Percentiles rank a stretch among this genome's conserved stretches.
Evolutionary conservation across 2,888 invertebrate genomes (phyloP).

Genomic region (Ethmia dodecea): DNA sequence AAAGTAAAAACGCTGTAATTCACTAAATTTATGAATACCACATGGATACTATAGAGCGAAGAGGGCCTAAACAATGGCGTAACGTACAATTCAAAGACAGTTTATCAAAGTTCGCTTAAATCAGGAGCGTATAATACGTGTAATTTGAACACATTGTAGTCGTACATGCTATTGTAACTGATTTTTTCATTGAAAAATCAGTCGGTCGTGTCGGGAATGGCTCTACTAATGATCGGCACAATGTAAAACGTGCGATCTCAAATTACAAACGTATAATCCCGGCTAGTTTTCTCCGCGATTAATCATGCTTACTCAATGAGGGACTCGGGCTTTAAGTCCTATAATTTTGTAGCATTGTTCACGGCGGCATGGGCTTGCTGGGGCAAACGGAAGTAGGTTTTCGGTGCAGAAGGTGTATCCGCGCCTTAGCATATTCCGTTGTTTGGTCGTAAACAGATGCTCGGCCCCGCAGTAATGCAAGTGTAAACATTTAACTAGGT

Average conservation of each 20-base stretch:
- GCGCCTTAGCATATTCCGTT: conserved; percentile 33
- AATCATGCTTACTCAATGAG: conserved; percentile 68
- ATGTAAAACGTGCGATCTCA: conserved; percentile 55
- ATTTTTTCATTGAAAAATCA: conserved; percentile 38
- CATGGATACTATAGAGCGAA: no score
- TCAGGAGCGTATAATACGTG: conserved; percentile 41
- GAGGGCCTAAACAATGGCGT: conserved; percentile 36
- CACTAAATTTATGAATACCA: no score
- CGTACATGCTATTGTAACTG: conserved; percentile 36
- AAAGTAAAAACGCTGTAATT: no score
- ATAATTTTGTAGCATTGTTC: conserved; percentile 67
- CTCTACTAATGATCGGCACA: conserved; percentile 46
- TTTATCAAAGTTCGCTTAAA: conserved; percentile 37
- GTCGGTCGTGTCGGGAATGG: conserved; percentile 47
- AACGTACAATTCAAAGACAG: conserved; percentile 38
- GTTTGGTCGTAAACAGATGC: no score
- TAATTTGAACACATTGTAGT: conserved; percentile 45
- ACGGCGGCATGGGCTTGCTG: conserved; percentile 41
- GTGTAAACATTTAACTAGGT: no score
- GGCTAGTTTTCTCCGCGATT: conserved; percentile 64
- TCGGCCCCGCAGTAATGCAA: no score
- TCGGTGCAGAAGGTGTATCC: conserved; percentile 55
- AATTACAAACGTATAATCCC: conserved; percentile 52
- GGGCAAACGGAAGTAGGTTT: conserved; percentile 64
- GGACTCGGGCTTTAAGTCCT: conserved; percentile 58